phyloP scores from a whole-genome alignment of 2,113 vertebrate genomes.

The Boleophthalmus pectinirostris region DNA sequence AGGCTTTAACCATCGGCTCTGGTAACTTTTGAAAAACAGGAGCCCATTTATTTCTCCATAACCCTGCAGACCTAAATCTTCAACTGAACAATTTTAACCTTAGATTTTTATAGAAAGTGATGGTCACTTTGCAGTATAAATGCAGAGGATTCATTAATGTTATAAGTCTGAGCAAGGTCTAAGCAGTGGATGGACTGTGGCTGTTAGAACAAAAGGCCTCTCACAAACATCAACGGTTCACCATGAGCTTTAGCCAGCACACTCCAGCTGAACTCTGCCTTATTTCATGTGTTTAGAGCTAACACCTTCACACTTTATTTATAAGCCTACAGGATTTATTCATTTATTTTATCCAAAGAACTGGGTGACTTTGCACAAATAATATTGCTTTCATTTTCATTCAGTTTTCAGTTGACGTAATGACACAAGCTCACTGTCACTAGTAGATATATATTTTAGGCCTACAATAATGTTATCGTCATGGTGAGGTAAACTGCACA shows the following conservation, averaged over 20 bases:
- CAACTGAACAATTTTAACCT: conserved; percentile 16
- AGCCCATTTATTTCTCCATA: background rate
- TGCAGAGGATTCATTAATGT: conserved; percentile 7
- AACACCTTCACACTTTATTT: conserved; percentile 14
- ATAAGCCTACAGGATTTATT: conserved; percentile 3
- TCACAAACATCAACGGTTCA: conserved; percentile 15
- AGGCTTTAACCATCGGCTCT: conserved; percentile 31
- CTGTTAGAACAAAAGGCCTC: conserved; percentile 1
- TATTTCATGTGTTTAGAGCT: conserved; percentile 18
- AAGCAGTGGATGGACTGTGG: background rate
- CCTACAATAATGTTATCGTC: too few species aligned
- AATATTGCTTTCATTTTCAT: background rate
- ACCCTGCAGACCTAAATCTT: conserved; percentile 10
- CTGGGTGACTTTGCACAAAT: background rate
- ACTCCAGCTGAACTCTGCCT: conserved; percentile 3
- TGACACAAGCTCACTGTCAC: background rate
- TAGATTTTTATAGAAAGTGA: conserved; percentile 14
- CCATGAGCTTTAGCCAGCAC: conserved; percentile 3
- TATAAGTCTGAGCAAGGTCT: conserved; percentile 11
- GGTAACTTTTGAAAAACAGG: conserved; percentile 30
- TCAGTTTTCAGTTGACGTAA: background rate
- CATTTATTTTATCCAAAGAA: background rate
- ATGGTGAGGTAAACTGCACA: too few species aligned
- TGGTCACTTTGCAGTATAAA: background rate
- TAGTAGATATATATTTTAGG: background rate